Base-by-base conservation (phyloP, 2,797 vertebrate species). In the Anguilla marmorata region DNA sequence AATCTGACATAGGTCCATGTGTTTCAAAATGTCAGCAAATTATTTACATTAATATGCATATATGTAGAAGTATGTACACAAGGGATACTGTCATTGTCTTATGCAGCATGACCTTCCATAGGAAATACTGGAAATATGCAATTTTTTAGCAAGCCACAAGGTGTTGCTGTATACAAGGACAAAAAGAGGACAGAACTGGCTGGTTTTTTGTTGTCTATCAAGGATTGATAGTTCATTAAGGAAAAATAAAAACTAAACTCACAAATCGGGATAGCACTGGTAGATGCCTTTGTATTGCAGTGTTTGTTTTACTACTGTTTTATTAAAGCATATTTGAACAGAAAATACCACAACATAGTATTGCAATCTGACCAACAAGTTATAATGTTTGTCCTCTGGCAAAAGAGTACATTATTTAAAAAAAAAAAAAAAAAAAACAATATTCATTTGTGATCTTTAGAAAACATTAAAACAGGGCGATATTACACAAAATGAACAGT, bases 101-200 rank as follows among this genome's bases (percentile, higher is more conserved):
- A 79, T 79, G 74, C 37, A 79, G 14, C 37, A 79, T 79, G 37
- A 41, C 33, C 30, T 76, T 76, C 27, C 7, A 41, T 8, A 79
- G 33, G 33, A 79, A 79, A 79, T 79, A 79, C 33, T 79, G 37
- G 33, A 16, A 19, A 16, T 41, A n/a, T 27, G 89, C 63, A 86
- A 56, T 87, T 82, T 63, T 45, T 63, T 87, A 41, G n/a, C 63
- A 45, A 52, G 37, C 88, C 90, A 90, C 90, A 80, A 88, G 90
- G 87, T 89, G 90, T 56, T 82, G 86, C 69, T 88, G 27, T 86
- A 66, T 87, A 76, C 88, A 87, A 89, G 72, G 76, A 37, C 58
- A 90, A 88, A 86, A 56, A 45, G 54, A 83, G 85, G 63, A 50
- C 60, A 72, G 63, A 74, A 16, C 24, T 11, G 41, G 48, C 7